Conservation (phyloP, 35 echinoderm and acorn worm species). For the Acanthaster planci region DNA sequence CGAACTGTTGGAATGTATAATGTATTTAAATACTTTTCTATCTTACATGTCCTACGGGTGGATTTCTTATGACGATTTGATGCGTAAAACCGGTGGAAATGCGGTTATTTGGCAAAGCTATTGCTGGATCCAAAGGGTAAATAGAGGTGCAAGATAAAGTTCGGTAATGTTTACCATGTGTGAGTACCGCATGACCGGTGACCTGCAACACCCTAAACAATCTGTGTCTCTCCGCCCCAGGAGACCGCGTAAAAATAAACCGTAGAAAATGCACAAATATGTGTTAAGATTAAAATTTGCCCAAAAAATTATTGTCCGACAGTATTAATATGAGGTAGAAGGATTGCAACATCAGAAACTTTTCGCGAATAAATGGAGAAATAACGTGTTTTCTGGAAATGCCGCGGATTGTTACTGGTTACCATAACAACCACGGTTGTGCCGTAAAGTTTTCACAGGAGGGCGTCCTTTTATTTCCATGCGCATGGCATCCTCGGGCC, state of each 20-base stretch:
- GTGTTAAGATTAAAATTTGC: neutral
- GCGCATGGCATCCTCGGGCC: too few species aligned
- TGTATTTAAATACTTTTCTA: too few species aligned
- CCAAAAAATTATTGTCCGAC: neutral
- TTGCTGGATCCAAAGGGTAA: neutral
- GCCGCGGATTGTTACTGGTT: conserved; percentile 7
- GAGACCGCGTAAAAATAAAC: conserved; percentile 12
- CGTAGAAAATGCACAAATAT: neutral
- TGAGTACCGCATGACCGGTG: neutral
- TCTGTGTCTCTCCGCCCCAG: neutral
- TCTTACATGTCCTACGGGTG: too few species aligned
- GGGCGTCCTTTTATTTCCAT: neutral
- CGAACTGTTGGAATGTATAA: too few species aligned
- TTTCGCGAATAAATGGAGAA: too few species aligned
- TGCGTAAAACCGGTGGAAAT: conserved; percentile 11
- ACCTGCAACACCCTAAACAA: conserved; percentile 19
- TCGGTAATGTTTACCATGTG: conserved; percentile 3
- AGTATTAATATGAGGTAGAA: too few species aligned
- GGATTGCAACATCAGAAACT: too few species aligned
- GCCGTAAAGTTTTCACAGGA: neutral
- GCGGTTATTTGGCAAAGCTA: neutral
- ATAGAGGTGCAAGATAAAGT: neutral
- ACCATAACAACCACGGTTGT: neutral
- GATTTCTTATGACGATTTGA: neutral
- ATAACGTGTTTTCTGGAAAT: neutral